Percentiles rank a stretch among this genome's conserved stretches.
phyloP scores from a whole-genome alignment of 1,140 invertebrate genomes.

The Brachionus plicatilis region DNA sequence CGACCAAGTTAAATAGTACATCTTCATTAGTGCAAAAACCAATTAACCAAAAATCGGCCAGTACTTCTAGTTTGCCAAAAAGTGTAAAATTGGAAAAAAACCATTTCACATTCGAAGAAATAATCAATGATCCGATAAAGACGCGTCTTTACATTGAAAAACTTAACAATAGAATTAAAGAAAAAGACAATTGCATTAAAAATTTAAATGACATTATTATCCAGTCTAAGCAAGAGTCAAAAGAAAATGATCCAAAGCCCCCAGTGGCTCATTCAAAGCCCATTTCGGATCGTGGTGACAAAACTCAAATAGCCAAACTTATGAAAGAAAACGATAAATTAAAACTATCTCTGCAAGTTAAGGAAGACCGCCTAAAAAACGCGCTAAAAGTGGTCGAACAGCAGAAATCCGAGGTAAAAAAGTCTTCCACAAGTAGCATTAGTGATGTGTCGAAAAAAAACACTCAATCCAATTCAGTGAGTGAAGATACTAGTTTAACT shows the following conservation, averaged over 20 bases:
- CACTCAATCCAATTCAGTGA: background rate
- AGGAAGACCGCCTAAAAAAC: conserved; percentile 6
- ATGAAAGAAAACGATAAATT: conserved; percentile 28
- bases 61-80: conserved; percentile 47
- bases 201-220: conserved; percentile 35
- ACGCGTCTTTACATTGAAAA: conserved; percentile 34
- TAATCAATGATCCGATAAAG: conserved; percentile 10
- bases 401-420: background rate
- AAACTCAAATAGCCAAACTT: background rate
- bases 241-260: background rate
- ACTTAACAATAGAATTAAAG: conserved; percentile 15
- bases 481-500: background rate
- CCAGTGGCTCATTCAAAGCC: background rate
- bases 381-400: conserved; percentile 1
- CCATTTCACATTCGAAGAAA: conserved; percentile 27
- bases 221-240: background rate
- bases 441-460: background rate
- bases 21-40: background rate
- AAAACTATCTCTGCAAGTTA: background rate
- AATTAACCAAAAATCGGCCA: conserved; percentile 47
- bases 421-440: background rate
- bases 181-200: conserved; percentile 16
- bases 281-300: background rate
- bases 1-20: background rate
- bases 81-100: conserved; percentile 50